Conservation (phyloP, 2,113 vertebrate species). For the Pluvialis apricaria region DNA sequence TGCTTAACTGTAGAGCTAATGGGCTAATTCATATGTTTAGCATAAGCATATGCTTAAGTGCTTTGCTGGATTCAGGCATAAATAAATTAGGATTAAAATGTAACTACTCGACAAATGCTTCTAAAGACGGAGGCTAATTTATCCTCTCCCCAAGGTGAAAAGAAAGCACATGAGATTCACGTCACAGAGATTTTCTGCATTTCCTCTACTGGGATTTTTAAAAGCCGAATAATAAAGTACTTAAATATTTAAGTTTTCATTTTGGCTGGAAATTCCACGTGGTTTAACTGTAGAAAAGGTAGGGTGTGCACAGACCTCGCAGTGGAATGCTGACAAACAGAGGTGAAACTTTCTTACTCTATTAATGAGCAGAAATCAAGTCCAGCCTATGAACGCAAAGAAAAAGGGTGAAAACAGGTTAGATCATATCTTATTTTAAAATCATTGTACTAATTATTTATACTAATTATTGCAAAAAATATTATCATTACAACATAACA, state of each 20-base stretch:
- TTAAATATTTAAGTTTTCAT: neutral
- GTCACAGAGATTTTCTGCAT: neutral
- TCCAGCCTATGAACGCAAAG: neutral
- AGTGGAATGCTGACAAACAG: neutral
- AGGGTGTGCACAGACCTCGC: neutral
- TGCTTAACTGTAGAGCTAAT: neutral
- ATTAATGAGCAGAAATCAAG: neutral
- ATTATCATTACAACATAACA: neutral
- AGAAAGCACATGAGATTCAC: neutral
- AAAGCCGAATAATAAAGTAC: neutral
- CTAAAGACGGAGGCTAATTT: neutral
- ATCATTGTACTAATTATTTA: neutral
- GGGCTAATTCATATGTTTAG: neutral
- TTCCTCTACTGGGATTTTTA: neutral
- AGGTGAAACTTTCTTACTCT: neutral
- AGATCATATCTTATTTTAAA: neutral
- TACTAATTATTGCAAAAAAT: neutral
- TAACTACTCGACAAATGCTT: neutral
- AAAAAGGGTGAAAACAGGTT: neutral
- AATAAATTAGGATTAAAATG: slow-evolving; percentile 8
- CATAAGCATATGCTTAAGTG: neutral
- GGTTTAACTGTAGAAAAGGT: neutral
- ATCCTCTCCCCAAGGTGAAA: neutral
- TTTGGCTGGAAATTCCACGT: neutral
- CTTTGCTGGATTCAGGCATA: neutral